Evolutionary conservation across 1,140 invertebrate genomes (phyloP).

Genomic region (Glossosoma conforme): DNA sequence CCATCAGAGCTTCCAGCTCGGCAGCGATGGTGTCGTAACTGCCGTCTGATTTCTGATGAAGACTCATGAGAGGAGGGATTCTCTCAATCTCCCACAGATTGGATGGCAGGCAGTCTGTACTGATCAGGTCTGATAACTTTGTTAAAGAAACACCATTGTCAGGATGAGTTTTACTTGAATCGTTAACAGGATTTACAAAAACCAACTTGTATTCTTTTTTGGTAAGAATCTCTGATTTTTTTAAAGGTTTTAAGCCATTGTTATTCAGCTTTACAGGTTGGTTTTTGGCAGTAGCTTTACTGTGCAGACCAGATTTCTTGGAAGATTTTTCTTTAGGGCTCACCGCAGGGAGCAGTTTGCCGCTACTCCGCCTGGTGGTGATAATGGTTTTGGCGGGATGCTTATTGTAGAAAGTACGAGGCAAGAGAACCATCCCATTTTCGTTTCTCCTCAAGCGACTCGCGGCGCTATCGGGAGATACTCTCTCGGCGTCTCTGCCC

Average conservation of each 20-base stretch:
- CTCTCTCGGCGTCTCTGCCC: too few relatives aligned
- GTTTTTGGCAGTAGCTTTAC: not conserved
- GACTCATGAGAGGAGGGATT: slow-evolving; percentile 41
- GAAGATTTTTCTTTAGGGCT: not conserved
- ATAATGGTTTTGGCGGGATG: slow-evolving; percentile 34
- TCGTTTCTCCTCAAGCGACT: slow-evolving; percentile 42
- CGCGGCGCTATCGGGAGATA: too few relatives aligned
- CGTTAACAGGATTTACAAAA: slow-evolving; percentile 37
- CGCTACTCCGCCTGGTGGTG: not conserved
- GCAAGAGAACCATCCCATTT: slow-evolving; percentile 46
- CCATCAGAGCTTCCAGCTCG: slow-evolving; percentile 48
- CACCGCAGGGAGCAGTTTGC: not conserved
- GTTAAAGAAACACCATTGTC: slow-evolving; percentile 35
- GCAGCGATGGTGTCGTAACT: slow-evolving; percentile 49
- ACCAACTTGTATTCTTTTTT: slow-evolving; percentile 42
- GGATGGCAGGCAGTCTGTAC: slow-evolving; percentile 40
- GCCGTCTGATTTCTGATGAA: slow-evolving; percentile 39
- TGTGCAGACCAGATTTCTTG: too few relatives aligned
- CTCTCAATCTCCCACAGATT: slow-evolving; percentile 47
- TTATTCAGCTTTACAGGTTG: slow-evolving; percentile 4
- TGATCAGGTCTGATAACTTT: slow-evolving; percentile 39
- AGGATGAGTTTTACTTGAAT: slow-evolving; percentile 33
- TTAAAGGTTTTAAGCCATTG: slow-evolving; percentile 3
- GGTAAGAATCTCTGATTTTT: slow-evolving; percentile 28
- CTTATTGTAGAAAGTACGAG: slow-evolving; percentile 38